Evolutionary conservation across 2,888 invertebrate species (phyloP).

Genomic region (Eilema griseolum): DNA sequence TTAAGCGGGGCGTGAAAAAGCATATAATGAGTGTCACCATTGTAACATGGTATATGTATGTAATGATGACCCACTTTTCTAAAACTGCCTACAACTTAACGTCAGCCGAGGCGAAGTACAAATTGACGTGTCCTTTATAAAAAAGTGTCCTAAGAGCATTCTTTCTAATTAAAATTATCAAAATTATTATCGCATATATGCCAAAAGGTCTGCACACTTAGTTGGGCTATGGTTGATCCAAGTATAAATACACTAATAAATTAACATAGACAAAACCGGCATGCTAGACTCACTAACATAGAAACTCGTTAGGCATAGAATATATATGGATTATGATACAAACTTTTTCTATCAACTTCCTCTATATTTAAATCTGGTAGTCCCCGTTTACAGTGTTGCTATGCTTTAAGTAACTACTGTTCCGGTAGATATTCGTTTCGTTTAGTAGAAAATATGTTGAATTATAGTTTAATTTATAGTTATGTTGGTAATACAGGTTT

Average conservation of each 20-base stretch:
- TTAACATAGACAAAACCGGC: conserved; percentile 71
- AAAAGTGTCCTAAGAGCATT: background rate
- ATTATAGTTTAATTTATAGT: conserved; percentile 16
- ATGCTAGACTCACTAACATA: conserved; percentile 83
- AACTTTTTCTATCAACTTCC: conserved; percentile 47
- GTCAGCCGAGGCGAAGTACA: too few relatives aligned
- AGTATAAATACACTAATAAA: conserved; percentile 62
- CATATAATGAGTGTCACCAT: too few relatives aligned
- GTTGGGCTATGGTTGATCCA: conserved; percentile 79
- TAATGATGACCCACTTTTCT: too few relatives aligned
- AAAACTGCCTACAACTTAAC: too few relatives aligned
- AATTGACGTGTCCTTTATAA: too few relatives aligned
- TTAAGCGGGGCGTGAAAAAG: too few relatives aligned
- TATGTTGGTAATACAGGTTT: conserved; percentile 11
- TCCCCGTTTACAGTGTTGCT: conserved; percentile 73
- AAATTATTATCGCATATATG: conserved; percentile 61
- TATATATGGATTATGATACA: conserved; percentile 52
- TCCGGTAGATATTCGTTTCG: conserved; percentile 41
- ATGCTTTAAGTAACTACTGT: conserved; percentile 53
- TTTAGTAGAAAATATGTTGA: conserved; percentile 27
- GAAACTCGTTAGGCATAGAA: conserved; percentile 67
- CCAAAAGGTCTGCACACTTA: conserved; percentile 58
- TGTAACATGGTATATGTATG: too few relatives aligned
- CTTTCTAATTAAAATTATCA: background rate
- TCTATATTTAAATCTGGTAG: conserved; percentile 66